Evolutionary conservation across 2,113 vertebrate genomes (phyloP).

Genomic region (Platycercus adscitus): DNA sequence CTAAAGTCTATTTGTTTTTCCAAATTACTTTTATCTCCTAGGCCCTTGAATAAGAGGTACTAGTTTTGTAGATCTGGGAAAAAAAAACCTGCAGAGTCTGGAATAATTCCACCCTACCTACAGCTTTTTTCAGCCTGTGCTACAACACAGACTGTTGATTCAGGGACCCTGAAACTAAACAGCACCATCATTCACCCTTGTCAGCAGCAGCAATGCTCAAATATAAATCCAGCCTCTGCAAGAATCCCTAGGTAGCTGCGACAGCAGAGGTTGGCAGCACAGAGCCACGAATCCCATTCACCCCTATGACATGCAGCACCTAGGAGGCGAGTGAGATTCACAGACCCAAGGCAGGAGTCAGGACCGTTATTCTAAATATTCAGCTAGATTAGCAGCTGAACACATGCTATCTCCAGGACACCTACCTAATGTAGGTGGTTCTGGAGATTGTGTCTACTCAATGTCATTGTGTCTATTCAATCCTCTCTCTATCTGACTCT

Average conservation of each 20-base stretch:
- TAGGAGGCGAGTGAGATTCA: neutral
- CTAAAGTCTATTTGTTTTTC: neutral
- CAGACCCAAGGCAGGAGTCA: accelerated
- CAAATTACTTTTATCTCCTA: neutral
- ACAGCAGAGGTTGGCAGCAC: neutral
- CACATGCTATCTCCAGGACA: neutral
- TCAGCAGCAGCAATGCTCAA: neutral
- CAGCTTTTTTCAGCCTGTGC: neutral
- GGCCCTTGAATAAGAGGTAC: neutral
- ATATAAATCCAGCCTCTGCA: neutral
- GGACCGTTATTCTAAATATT: neutral
- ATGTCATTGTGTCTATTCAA: neutral
- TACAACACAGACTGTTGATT: neutral
- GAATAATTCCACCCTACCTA: neutral
- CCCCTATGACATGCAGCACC: accelerated
- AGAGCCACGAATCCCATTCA: neutral
- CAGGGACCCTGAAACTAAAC: neutral
- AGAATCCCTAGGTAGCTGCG: neutral
- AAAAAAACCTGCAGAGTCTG: neutral
- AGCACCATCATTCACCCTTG: neutral
- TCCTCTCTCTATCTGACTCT: neutral
- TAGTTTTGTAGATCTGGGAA: neutral
- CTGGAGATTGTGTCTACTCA: neutral
- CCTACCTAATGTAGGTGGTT: neutral
- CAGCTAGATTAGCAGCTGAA: neutral